Conservation (phyloP, 1,140 invertebrate species). For the Dendroctonus valens region DNA sequence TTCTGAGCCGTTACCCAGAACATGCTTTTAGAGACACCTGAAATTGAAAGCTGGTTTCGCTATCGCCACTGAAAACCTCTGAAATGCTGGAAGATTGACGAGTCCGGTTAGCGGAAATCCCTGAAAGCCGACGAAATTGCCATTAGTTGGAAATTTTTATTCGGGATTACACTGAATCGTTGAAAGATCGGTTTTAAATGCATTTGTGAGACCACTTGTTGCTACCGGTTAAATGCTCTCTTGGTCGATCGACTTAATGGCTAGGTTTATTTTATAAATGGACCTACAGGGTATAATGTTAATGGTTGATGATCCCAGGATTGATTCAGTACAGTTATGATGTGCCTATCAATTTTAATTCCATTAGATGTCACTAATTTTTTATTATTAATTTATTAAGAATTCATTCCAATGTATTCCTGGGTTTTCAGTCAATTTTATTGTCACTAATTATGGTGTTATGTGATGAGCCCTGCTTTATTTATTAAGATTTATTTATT, state of each 20-base stretch:
- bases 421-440: no score
- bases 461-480: no score
- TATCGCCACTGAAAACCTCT: slow-evolving; percentile 16
- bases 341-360: background rate
- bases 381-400: no score
- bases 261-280: no score
- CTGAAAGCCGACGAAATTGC: slow-evolving; percentile 17
- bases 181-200: background rate
- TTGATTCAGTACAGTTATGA: background rate
- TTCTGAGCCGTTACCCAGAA: slow-evolving; percentile 13
- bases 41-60: slow-evolving; percentile 22
- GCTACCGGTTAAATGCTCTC: no score
- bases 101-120: slow-evolving; percentile 28
- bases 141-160: slow-evolving; percentile 21
- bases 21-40: slow-evolving; percentile 13
- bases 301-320: no score
- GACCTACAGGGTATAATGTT: no score
- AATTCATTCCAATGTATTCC: no score
- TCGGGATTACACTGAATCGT: background rate
- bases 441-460: no score
- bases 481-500: no score
- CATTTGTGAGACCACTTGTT: background rate
- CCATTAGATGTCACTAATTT: no score
- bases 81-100: slow-evolving; percentile 30
- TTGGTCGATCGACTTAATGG: no score